These are phyloP conservation scores for Bombus huntii DNA, from an alignment of 1,140 invertebrate species.

Conservation along the genomic window DNA sequence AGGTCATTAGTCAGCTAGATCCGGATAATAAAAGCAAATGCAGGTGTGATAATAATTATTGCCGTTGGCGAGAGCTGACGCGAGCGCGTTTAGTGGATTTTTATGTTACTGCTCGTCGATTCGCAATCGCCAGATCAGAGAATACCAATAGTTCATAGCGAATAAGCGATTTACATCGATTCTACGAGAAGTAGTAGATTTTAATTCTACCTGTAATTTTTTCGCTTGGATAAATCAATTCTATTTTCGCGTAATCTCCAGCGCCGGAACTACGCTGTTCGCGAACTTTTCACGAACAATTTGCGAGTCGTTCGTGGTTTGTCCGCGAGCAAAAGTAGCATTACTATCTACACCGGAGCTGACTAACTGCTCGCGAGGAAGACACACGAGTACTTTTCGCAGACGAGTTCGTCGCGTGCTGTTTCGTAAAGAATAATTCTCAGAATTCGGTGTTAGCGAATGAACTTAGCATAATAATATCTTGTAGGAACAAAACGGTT, in stretches of 20 bases:
- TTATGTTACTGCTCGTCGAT: constrained; percentile 43
- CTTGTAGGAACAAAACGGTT: no score
- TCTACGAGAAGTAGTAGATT: neutral
- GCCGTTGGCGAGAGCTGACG: constrained; percentile 7
- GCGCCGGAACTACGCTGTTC: neutral
- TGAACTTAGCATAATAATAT: no score
- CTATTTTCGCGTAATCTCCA: neutral
- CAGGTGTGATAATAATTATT: constrained; percentile 46
- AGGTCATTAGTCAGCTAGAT: constrained; percentile 34
- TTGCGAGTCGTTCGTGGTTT: no score
- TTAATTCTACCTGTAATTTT: neutral
- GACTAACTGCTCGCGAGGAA: no score
- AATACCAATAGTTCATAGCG: neutral
- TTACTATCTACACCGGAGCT: no score
- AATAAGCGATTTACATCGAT: neutral
- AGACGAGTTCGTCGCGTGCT: no score
- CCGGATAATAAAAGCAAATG: constrained; percentile 40
- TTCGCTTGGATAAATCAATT: no score
- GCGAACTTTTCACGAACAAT: neutral
- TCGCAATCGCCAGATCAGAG: neutral
- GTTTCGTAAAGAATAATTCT: no score
- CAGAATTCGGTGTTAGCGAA: no score
- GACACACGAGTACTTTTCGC: no score
- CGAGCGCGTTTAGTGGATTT: constrained; percentile 39
- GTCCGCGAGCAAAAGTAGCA: no score